Evolutionary conservation across 2,797 vertebrate species (phyloP).

Genomic region (Anisognathus igniventris): DNA sequence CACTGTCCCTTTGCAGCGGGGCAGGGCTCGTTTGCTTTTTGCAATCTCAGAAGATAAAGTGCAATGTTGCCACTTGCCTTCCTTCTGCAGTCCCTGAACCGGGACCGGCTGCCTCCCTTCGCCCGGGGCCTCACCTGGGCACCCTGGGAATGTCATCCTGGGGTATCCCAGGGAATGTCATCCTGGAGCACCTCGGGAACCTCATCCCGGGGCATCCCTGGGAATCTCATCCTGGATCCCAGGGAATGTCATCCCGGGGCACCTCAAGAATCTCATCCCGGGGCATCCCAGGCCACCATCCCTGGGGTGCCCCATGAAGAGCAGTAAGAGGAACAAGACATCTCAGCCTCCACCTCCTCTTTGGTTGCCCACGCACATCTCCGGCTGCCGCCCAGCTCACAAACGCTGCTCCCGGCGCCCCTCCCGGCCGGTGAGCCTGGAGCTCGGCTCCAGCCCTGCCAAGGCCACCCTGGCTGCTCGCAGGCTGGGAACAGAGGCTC

Average conservation of each 20-base stretch:
- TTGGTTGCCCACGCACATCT: background rate
- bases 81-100: background rate
- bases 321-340: background rate
- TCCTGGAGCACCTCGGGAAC: accelerated
- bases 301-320: background rate
- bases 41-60: slow-evolving; percentile 9
- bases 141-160: background rate
- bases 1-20: background rate
- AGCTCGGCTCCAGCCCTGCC: background rate
- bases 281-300: background rate
- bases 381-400: background rate
- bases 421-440: accelerated
- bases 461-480: background rate
- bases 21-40: background rate
- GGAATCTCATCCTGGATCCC: too few species aligned
- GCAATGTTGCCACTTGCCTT: background rate
- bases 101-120: background rate
- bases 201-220: background rate
- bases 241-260: too few species aligned
- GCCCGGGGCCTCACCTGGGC: background rate
- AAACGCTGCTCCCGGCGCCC: background rate
- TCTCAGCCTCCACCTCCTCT: background rate
- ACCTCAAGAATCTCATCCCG: too few species aligned
- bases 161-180: background rate
- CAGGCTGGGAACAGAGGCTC: background rate